These are phyloP conservation scores for Drosophila rellima DNA, from an alignment of 2,888 invertebrate species.

Conservation along the genomic window DNA sequence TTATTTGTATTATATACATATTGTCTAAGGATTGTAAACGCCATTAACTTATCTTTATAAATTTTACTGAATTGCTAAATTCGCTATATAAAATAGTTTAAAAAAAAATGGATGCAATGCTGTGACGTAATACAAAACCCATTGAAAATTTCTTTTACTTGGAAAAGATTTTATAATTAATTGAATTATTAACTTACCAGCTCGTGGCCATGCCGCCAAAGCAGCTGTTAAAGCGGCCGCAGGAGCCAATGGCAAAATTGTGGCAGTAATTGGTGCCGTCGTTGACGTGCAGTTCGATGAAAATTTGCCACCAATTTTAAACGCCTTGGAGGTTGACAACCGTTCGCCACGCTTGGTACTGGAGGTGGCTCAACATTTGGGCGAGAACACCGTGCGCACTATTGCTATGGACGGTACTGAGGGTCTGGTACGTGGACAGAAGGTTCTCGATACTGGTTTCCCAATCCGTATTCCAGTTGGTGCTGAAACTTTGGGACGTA, in stretches of 20 bases:
- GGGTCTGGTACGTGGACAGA: conserved; percentile 94
- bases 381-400: conserved; percentile 95
- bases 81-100: not conserved
- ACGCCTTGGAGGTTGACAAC: conserved; percentile 96
- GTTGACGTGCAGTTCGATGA: conserved; percentile 98
- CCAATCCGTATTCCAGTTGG: conserved; percentile 97
- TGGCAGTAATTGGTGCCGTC: conserved; percentile 98
- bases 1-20: not conserved
- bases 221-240: conserved; percentile 77
- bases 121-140: not conserved
- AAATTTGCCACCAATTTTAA: conserved; percentile 95
- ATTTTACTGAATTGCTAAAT: not conserved
- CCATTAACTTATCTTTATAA: not conserved
- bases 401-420: conserved; percentile 98
- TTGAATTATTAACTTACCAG: conserved; percentile 25
- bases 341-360: conserved; percentile 92
- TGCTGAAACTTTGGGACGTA: conserved; percentile 95
- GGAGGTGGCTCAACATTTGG: conserved; percentile 94
- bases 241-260: conserved; percentile 86
- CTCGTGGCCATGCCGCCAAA: conserved; percentile 81
- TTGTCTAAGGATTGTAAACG: not conserved
- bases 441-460: conserved; percentile 92
- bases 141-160: not conserved
- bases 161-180: not conserved
- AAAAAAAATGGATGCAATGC: not conserved